Base-by-base conservation (phyloP, 2,888 invertebrate species). In the Pediacus dermestoides region DNA sequence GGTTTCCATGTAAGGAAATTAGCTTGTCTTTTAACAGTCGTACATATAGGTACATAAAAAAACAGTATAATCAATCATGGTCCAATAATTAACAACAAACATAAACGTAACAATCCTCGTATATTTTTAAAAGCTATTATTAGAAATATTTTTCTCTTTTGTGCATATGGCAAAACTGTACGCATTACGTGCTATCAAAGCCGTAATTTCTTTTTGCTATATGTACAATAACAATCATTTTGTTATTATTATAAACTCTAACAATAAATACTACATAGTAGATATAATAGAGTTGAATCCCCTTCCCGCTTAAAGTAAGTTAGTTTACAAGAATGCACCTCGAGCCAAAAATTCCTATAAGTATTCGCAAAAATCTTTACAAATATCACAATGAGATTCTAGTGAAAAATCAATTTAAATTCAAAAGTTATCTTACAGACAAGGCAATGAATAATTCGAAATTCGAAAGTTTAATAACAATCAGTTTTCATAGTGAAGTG, bases 281-380 rank as follows among this genome's bases (percentile, higher is more conserved):
- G 39, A 31, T 13, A 28, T 28, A 26, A 7, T 7, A 7, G 11
- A 7, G 9, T 26, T 12, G 8, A 16, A 31, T 31, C 16, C 16
- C 16, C 16, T 9, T 16, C 18, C 4, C 4, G 8, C 9, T 7
- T 23, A 9, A 43, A 39, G 37, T 34, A 31, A 41, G 18, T 37
- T 22, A 44, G 30, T 40, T 42, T 48, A 51, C 57, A 60, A 60
- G 60, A 60, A 60, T 60, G 60, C 58, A 60, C 60, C 58, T 52
- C 52, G 44, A 18, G 23, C 31, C 30, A 42, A 34, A 27, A 37
- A 42, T 28, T 35, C 27, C 21, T 28, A 25, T 39, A 32, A 18
- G 21, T 32, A 8, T n/a, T 39, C 26, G 28, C 31, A 37, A 10
- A 32, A 32, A 16, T 25, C 26, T 35, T 34, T 37, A 42, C 28